Evolutionary conservation across 2,797 vertebrate genomes (phyloP).

Genomic region (Sebastes hopkinsi): DNA sequence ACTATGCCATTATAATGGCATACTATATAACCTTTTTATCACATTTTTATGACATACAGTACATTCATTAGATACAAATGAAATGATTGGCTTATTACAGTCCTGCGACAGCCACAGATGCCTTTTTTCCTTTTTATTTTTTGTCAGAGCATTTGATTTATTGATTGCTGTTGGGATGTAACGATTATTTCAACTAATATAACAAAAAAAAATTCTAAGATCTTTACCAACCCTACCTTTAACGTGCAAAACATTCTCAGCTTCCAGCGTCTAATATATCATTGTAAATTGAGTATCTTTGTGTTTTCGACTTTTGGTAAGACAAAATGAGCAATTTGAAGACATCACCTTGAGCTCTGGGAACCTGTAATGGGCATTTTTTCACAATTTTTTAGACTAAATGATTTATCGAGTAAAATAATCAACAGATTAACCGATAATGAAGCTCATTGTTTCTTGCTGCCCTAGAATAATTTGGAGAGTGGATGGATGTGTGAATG

Average conservation of each 20-base stretch:
- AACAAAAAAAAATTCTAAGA: fast-evolving
- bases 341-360: neutral
- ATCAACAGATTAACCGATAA: neutral
- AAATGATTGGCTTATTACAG: no score
- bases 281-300: no score
- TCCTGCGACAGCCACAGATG: fast-evolving
- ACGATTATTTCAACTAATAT: no score
- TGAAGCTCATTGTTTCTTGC: neutral
- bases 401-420: neutral
- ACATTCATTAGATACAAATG: neutral
- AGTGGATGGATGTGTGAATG: neutral
- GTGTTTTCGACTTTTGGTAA: neutral
- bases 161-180: no score
- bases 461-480: neutral
- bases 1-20: neutral
- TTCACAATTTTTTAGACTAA: neutral
- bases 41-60: neutral
- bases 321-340: neutral
- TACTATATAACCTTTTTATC: neutral
- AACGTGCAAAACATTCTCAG: no score
- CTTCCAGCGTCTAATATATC: no score
- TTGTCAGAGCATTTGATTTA: no score
- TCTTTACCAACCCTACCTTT: no score
- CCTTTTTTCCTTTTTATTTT: no score
- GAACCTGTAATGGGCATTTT: neutral